Evolutionary conservation across 2,888 invertebrate genomes (phyloP), one percentile per base, ranked within the genome.

Genomic region (Cryptus viduatorius): DNA sequence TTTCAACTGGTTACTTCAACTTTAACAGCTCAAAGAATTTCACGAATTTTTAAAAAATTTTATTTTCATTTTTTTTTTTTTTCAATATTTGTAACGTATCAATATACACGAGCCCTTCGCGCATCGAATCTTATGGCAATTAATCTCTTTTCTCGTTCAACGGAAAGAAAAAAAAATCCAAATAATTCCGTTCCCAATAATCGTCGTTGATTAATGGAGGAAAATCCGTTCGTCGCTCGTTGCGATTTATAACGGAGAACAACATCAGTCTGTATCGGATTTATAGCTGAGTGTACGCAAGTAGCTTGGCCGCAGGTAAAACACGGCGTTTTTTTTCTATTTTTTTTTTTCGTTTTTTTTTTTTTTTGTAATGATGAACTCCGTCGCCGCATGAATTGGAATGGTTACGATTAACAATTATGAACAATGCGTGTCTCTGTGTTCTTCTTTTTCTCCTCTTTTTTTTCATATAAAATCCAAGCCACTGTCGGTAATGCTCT

Each of bases 401-500:
- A 87, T 87, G 85, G 85, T 86, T 82, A 85, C 80, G 79, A 82
- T 86, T 79, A 76, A 79, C 76, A 61, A 79, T 83, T 61, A 80
- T 79, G 75, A 71, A 79, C 46, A 78, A 83, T 42, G 53, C 64
- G 12, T 72, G 59, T 56, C 7, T 78, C 59, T 69, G 46, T 69
- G 12, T 61, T 67, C 50, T 72, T n/a, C 44, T 7, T 44, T 42
- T 65, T 42, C 53, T 7, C 16, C n/a, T 65, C n/a, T 19, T 7
- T 46, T 67, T 65, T 37, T 68, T 67, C 24, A 67, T 85, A 84
- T 86, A 82, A 86, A 87, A 86, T 87, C 82, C 83, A 86, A 87
- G 87, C 86, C 87, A 87, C 87, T 87, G 85, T 78, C 85, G 87
- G 87, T 87, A 86, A 81, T 86, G 61, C 65, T 79, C 83, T 77